Percentiles rank a stretch among this genome's conserved stretches.
Conservation (phyloP, 2,797 vertebrate species). For the Limosa lapponica region DNA sequence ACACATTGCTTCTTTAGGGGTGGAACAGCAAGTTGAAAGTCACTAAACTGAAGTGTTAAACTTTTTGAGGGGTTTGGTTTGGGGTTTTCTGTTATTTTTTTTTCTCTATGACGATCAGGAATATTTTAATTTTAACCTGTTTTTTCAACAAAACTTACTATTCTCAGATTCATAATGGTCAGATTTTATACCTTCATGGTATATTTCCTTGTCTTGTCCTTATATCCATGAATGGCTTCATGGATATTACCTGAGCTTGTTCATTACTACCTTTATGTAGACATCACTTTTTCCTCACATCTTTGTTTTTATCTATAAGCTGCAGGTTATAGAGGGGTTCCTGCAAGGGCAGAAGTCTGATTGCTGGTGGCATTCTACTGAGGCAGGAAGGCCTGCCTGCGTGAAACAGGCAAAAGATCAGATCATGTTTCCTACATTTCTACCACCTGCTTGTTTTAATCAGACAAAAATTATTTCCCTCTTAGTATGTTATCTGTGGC, state of each 20-base stretch:
- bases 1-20: neutral
- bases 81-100: neutral
- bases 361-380: neutral
- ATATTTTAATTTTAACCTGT: neutral
- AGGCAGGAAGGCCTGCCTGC: neutral
- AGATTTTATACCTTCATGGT: neutral
- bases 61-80: neutral
- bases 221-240: neutral
- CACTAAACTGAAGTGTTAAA: neutral
- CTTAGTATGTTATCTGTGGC: neutral
- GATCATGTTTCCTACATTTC: neutral
- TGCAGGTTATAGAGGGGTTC: neutral
- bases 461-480: neutral
- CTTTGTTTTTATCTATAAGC: neutral
- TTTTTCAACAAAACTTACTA: neutral
- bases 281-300: neutral
- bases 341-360: neutral
- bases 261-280: neutral
- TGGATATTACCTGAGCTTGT: neutral
- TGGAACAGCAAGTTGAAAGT: neutral
- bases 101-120: neutral
- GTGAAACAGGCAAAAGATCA: neutral
- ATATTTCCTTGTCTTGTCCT: neutral
- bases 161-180: neutral
- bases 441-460: neutral